phyloP scores from a whole-genome alignment of 2,113 vertebrate genomes.

The Seriola aureovittata region DNA sequence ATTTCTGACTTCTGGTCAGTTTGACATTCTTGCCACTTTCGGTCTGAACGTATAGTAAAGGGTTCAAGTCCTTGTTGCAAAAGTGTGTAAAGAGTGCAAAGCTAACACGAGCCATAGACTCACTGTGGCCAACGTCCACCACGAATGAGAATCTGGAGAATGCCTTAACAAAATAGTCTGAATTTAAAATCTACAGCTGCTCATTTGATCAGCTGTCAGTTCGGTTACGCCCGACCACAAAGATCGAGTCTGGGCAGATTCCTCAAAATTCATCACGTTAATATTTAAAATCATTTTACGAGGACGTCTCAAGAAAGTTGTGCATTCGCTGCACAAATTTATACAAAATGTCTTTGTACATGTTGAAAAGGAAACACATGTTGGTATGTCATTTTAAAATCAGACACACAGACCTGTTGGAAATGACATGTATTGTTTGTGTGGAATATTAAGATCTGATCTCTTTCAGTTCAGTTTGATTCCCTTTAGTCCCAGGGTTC shows the following conservation, averaged over 20 bases:
- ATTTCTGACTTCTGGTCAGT: no score
- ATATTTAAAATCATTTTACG: neutral
- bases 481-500: slow-evolving; percentile 30
- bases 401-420: slow-evolving; percentile 46
- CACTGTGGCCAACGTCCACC: no score
- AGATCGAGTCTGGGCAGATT: neutral
- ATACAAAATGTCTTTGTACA: neutral
- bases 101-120: no score
- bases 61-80: no score
- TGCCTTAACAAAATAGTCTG: no score
- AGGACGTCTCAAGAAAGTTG: neutral
- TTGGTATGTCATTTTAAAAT: neutral
- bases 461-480: slow-evolving; percentile 22
- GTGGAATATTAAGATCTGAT: slow-evolving; percentile 46
- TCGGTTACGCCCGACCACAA: no score
- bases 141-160: no score
- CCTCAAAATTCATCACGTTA: neutral
- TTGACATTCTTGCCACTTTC: no score
- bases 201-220: no score
- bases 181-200: no score
- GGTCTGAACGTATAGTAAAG: no score
- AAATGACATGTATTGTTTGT: slow-evolving; percentile 21
- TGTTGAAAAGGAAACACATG: neutral
- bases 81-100: no score
- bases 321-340: neutral